Evolutionary conservation across 2,797 vertebrate genomes (phyloP).

Genomic region (Hydrophis major): DNA sequence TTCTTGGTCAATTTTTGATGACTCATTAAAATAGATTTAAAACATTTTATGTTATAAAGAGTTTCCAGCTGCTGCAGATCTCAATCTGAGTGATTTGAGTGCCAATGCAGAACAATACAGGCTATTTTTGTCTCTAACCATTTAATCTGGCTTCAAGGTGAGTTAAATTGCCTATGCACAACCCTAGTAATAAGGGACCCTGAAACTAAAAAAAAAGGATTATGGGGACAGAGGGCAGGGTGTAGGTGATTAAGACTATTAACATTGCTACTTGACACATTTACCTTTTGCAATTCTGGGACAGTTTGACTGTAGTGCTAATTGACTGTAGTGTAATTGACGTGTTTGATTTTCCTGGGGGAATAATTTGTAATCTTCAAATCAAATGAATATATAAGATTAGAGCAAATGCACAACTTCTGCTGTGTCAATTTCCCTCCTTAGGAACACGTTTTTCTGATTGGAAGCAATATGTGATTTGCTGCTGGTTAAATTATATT

Average conservation of each 20-base stretch:
- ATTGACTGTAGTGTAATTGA: conserved; percentile 9
- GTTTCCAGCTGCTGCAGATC: not conserved
- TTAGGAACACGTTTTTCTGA: not conserved
- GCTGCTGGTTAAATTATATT: not conserved
- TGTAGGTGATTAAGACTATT: not conserved
- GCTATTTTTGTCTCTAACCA: not conserved
- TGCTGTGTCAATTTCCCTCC: not conserved
- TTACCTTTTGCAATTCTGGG: conserved; percentile 2
- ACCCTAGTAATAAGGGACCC: not conserved
- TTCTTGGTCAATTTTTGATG: not conserved
- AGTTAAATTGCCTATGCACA: not conserved
- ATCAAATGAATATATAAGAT: conserved; percentile 16
- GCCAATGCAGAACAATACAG: not conserved
- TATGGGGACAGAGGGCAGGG: too few species aligned
- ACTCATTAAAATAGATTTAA: not conserved
- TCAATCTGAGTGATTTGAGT: not conserved
- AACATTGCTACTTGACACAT: conserved; percentile 1
- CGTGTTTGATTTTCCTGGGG: conserved; percentile 9
- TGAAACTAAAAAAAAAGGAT: not conserved
- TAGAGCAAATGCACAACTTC: conserved; percentile 30
- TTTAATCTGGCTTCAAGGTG: not conserved
- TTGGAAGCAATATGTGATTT: not conserved
- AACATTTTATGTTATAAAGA: not conserved
- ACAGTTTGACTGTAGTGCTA: not conserved
- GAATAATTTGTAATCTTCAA: conserved; percentile 19